Conservation (phyloP, 2,113 vertebrate species). For the Brachypodius melanocephalos region DNA sequence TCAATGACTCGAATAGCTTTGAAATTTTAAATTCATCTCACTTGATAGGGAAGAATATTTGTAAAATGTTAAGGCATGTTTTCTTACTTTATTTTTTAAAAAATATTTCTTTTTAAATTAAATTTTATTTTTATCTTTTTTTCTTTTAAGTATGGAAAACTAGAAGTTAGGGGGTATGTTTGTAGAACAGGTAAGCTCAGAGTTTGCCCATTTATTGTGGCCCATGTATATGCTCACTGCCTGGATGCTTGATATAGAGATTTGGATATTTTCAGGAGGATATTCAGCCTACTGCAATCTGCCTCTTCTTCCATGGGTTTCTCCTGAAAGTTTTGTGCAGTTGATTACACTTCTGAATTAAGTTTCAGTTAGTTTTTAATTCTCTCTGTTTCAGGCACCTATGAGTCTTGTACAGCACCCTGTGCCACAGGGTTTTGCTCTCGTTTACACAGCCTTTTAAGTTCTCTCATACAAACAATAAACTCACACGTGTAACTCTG, state of each 20-base stretch:
- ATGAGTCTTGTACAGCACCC: background rate
- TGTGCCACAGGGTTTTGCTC: background rate
- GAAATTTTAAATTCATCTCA: background rate
- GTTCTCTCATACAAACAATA: background rate
- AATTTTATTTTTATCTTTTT: background rate
- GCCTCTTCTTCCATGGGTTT: background rate
- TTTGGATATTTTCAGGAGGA: background rate
- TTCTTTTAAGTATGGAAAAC: background rate
- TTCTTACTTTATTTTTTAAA: too few relatives aligned
- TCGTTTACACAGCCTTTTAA: background rate
- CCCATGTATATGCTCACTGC: rapidly evolving
- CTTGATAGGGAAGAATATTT: background rate
- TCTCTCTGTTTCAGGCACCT: background rate
- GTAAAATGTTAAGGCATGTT: background rate
- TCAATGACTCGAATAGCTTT: background rate
- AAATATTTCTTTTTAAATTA: too few relatives aligned
- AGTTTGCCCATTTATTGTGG: background rate
- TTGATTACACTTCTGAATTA: background rate
- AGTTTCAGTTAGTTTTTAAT: background rate
- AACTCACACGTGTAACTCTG: background rate
- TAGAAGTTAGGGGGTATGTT: background rate
- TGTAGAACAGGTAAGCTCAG: background rate
- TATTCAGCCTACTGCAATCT: background rate
- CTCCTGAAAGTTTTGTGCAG: background rate
- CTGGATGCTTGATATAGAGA: background rate